These are phyloP conservation scores for Drosophila neotestacea DNA, from an alignment of 2,888 invertebrate genomes.

Conservation along the genomic window DNA sequence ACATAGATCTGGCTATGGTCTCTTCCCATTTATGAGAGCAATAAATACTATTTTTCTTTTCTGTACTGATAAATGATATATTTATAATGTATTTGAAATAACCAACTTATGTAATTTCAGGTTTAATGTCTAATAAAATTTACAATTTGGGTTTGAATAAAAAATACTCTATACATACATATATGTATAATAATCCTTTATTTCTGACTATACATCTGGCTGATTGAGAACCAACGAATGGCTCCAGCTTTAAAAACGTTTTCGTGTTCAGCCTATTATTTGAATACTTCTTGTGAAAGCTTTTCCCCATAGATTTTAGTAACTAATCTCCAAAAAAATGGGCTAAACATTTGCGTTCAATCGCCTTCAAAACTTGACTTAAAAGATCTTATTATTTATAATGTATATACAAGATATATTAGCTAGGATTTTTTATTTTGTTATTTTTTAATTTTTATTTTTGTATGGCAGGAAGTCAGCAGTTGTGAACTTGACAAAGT, in stretches of 20 bases:
- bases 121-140: constrained; percentile 3
- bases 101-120: constrained; percentile 1
- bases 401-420: too few relatives aligned
- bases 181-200: neutral
- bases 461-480: too few relatives aligned
- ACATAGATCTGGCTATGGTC: constrained; percentile 63
- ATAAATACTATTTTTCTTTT: constrained; percentile 3
- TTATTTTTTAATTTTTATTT: too few relatives aligned
- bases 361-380: too few relatives aligned
- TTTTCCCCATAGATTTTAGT: too few relatives aligned
- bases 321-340: too few relatives aligned
- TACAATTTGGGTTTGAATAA: constrained; percentile 8
- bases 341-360: too few relatives aligned
- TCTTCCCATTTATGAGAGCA: neutral
- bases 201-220: neutral
- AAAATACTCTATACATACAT: neutral
- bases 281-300: too few relatives aligned
- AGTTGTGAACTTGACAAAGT: too few relatives aligned
- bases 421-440: too few relatives aligned
- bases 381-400: too few relatives aligned
- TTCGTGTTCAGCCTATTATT: too few relatives aligned
- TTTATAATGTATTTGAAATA: neutral
- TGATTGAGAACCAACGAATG: neutral
- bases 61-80: neutral
- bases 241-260: neutral